Base-by-base conservation (phyloP, 2,888 invertebrate species). In the Oasisia sp. region DNA sequence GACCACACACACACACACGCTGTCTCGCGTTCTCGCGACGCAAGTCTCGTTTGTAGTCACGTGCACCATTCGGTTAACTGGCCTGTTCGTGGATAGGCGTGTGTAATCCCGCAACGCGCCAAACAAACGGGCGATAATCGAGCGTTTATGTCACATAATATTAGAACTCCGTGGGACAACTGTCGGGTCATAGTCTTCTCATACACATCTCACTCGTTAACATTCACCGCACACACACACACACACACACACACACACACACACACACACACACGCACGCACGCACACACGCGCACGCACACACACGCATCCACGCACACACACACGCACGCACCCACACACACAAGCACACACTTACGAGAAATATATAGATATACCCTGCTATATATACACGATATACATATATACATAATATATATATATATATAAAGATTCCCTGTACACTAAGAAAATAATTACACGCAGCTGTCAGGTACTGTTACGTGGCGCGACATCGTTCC, bases 341-440 rank as follows among this genome's bases (percentile, higher is more conserved):
- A 56, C 56, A 14, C 56, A 56, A 1, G 38, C 56, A 56, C 56
- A 56, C 14, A 56, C 56, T 8, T 14, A 56, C 56, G 19, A 74
- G 74, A 74, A 74, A 74, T 74, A 74, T 74, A 74, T 74, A 74
- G 74, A 74, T 74, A 74, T 74, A 74, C 74, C 74, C 74, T 74
- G 74, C 74, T 74, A 74, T 74, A 74, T 74, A 74, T 74, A 74
- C 74, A 74, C 74, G 74, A 74, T 74, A 74, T 74, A 74, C 1
- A 74, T n/a, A 74, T 74, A 74, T 74, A 74, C 74, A 74, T 74
- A 74, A 74, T 74, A 74, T 74, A 74, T 74, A 58, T 58, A 74
- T 74, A 74, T 74, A 74, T 74, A 74, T 74, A 74, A 74, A 74
- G 74, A 74, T 74, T 74, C 27, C 74, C 74, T 74, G 74, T 74